Percentiles rank a stretch among this genome's conserved stretches.
Evolutionary conservation across 2,113 vertebrate genomes (phyloP).

Genomic region (Gymnocephalus cernua): DNA sequence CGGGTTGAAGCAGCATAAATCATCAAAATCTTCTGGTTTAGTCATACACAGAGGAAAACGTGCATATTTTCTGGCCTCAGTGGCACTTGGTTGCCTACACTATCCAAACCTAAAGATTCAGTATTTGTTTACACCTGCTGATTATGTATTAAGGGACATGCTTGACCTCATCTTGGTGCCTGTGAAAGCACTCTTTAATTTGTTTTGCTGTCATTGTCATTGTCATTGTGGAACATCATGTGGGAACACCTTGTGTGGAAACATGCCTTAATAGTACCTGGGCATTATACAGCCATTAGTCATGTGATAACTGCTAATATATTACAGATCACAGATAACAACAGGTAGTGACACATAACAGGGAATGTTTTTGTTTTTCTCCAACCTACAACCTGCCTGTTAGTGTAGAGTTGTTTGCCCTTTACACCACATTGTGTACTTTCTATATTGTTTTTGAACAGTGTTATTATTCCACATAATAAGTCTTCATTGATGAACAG

Average conservation of each 20-base stretch:
- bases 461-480: background rate
- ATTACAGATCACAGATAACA: constrained; percentile 20
- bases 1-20: constrained; percentile 17
- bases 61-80: background rate
- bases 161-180: constrained; percentile 4
- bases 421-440: background rate
- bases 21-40: constrained; percentile 11
- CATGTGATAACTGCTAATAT: constrained; percentile 5
- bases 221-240: constrained; percentile 14
- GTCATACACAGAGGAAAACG: background rate
- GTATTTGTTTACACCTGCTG: constrained; percentile 1
- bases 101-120: constrained; percentile 4
- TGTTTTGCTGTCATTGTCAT: constrained; percentile 13
- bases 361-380: background rate
- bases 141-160: background rate
- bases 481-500: background rate
- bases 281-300: background rate
- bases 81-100: background rate
- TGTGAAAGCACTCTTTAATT: constrained; percentile 17
- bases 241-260: constrained; percentile 11
- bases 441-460: background rate
- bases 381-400: background rate
- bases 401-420: background rate
- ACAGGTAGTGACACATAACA: constrained; percentile 2
- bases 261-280: constrained; percentile 2